phyloP scores from a whole-genome alignment of 2,797 vertebrate genomes.

The Cossypha dichroa region DNA sequence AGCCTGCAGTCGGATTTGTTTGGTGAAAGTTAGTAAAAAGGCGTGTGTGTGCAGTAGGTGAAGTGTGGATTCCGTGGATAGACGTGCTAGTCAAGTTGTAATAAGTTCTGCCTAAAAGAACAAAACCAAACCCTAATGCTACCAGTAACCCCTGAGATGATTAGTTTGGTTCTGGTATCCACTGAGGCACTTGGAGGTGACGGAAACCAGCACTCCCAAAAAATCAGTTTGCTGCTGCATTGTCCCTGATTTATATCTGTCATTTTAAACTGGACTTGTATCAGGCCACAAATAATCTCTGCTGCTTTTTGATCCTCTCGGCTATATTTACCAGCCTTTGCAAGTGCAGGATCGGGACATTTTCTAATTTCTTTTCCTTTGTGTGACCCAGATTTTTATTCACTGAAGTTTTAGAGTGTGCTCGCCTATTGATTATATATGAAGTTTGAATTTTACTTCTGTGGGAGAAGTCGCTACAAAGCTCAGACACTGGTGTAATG shows the following conservation, averaged over 20 bases:
- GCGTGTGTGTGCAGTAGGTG: background rate
- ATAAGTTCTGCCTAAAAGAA: background rate
- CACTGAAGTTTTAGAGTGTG: background rate
- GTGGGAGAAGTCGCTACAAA: background rate
- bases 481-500: background rate
- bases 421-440: background rate
- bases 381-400: background rate
- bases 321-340: background rate
- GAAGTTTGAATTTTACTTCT: background rate
- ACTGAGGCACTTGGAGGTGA: fast-evolving
- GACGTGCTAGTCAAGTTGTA: background rate
- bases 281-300: background rate
- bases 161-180: background rate
- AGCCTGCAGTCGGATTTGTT: background rate
- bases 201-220: background rate
- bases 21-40: background rate
- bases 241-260: background rate
- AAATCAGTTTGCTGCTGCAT: background rate
- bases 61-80: background rate
- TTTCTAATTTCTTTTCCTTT: background rate
- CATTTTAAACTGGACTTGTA: background rate
- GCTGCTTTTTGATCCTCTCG: background rate
- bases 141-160: fast-evolving
- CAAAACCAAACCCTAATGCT: background rate
- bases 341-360: background rate